Conservation (phyloP, 2,888 invertebrate genomes). For the Chymomyza fuscimana region DNA sequence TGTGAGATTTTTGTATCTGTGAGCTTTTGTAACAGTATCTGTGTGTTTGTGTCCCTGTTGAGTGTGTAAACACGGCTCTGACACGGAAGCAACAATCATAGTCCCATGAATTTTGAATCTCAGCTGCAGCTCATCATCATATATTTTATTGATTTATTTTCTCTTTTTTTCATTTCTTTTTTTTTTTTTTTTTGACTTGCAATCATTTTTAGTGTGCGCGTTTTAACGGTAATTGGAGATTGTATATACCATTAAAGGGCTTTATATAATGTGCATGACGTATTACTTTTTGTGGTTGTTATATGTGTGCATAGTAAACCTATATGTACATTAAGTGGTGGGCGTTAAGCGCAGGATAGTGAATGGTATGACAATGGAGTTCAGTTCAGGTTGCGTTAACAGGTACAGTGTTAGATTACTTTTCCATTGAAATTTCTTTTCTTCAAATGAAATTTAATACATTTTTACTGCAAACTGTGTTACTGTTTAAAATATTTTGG, state of each 20-base stretch:
- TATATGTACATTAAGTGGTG: not conserved
- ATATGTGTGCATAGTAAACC: not conserved
- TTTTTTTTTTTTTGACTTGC: not conserved
- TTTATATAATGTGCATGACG: constrained; percentile 52
- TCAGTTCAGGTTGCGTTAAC: too few species aligned
- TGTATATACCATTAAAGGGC: constrained; percentile 47
- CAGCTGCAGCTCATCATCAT: constrained; percentile 15
- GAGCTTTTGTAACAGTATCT: not conserved
- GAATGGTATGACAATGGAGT: too few species aligned
- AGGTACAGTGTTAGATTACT: too few species aligned
- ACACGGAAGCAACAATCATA: not conserved
- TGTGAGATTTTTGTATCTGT: not conserved
- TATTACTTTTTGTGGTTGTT: not conserved
- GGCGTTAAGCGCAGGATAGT: not conserved
- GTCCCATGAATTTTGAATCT: constrained; percentile 41
- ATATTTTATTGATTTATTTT: constrained; percentile 40
- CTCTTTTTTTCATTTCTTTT: constrained; percentile 24
- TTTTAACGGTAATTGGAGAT: constrained; percentile 50
- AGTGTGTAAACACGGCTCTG: not conserved
- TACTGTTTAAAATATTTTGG: too few species aligned
- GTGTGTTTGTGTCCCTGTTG: not conserved
- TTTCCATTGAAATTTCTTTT: too few species aligned
- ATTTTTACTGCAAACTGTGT: too few species aligned
- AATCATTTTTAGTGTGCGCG: constrained; percentile 7
- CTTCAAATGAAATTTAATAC: too few species aligned